These are phyloP conservation scores for Drosophila lini DNA, from an alignment of 1,140 invertebrate species.

Conservation along the genomic window DNA sequence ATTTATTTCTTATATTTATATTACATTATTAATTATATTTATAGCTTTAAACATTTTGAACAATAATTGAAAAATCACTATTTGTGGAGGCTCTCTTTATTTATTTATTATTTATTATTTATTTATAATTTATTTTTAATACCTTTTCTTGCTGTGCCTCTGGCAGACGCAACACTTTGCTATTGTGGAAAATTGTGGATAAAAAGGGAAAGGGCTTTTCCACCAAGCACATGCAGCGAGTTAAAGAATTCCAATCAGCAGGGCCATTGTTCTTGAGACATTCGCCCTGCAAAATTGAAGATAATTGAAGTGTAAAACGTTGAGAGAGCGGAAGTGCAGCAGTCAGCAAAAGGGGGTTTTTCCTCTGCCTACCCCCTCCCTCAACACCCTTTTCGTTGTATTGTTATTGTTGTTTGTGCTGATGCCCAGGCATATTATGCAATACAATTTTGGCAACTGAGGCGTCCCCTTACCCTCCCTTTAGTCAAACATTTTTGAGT, in stretches of 20 bases:
- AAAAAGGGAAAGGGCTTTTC: constrained; percentile 6
- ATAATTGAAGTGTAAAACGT: constrained; percentile 82
- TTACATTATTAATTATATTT: too few relatives aligned
- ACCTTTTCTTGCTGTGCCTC: background rate
- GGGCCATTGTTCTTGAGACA: constrained; percentile 80
- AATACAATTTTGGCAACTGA: constrained; percentile 69
- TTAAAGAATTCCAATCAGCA: constrained; percentile 83
- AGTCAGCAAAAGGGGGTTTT: constrained; percentile 56
- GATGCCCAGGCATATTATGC: constrained; percentile 71
- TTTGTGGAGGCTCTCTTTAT: background rate
- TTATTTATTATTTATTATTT: background rate
- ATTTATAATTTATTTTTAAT: background rate
- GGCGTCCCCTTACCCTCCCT: constrained; percentile 4
- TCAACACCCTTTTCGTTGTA: background rate
- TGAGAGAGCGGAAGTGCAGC: constrained; percentile 71
- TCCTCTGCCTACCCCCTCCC: background rate
- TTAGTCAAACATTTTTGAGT: constrained; percentile 57
- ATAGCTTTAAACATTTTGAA: too few relatives aligned
- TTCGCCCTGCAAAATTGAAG: constrained; percentile 78
- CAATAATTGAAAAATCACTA: too few relatives aligned
- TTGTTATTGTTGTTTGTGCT: constrained; percentile 45
- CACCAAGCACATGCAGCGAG: constrained; percentile 68
- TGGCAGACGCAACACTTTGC: constrained; percentile 1
- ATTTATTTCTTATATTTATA: too few relatives aligned
- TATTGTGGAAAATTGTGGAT: background rate